These are phyloP conservation scores for Coregonus sp. DNA, from an alignment of 2,797 vertebrate species.

Conservation along the genomic window DNA sequence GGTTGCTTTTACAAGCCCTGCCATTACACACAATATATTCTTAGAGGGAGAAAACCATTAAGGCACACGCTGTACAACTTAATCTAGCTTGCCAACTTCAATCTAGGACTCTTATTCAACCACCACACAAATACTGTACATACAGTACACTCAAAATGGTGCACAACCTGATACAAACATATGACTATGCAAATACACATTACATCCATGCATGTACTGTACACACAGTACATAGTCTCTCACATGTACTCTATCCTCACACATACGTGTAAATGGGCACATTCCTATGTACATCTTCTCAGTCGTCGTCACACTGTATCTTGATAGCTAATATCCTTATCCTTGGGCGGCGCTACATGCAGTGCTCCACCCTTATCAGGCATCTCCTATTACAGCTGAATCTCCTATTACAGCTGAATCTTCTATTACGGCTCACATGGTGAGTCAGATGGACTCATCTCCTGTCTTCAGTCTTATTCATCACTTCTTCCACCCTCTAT, in stretches of 20 bases:
- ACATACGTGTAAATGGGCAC: background rate
- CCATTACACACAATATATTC: conserved; percentile 32
- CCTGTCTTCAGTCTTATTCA: background rate
- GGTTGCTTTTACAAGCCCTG: conserved; percentile 20
- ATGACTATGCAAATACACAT: too few relatives aligned
- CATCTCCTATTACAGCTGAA: background rate
- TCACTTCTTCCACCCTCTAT: background rate
- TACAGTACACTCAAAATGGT: background rate
- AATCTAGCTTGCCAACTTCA: background rate
- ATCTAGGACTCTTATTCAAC: background rate
- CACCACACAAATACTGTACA: background rate
- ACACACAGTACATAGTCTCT: too few relatives aligned
- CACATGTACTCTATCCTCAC: background rate
- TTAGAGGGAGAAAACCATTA: conserved; percentile 35
- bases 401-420: background rate
- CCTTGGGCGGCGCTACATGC: background rate
- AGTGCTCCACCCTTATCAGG: background rate
- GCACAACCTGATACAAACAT: too few relatives aligned
- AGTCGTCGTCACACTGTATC: background rate
- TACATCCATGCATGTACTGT: too few relatives aligned
- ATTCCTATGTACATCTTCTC: background rate
- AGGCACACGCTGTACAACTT: conserved; percentile 15
- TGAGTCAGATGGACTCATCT: conserved; percentile 6
- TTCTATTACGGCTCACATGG: background rate
- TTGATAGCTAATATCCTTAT: background rate